phyloP scores from a whole-genome alignment of 1,140 invertebrate genomes.

The Listronotus bonariensis region DNA sequence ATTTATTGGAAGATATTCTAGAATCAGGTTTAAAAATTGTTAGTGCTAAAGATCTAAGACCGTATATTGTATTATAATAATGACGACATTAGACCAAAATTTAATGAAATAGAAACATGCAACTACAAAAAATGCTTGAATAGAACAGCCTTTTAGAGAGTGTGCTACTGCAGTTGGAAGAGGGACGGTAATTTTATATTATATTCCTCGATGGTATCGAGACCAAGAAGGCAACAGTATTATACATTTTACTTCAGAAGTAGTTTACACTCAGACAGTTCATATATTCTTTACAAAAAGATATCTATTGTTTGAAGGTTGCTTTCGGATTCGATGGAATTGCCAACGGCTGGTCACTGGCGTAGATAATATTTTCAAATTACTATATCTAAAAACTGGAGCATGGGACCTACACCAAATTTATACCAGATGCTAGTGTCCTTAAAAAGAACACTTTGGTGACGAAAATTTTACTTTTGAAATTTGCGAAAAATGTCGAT shows the following conservation, averaged over 20 bases:
- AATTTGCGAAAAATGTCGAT: too few species aligned
- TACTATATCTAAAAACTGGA: too few species aligned
- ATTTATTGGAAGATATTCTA: not conserved
- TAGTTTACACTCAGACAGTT: not conserved
- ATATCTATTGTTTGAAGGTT: not conserved
- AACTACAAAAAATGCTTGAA: not conserved
- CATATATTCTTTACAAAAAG: slow-evolving; percentile 4
- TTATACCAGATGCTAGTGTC: too few species aligned
- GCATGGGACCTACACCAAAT: too few species aligned
- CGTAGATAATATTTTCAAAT: too few species aligned
- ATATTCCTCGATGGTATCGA: not conserved
- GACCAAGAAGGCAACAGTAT: not conserved
- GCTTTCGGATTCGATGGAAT: too few species aligned
- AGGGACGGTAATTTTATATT: not conserved
- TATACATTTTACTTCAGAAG: not conserved
- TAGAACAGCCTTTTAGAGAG: not conserved
- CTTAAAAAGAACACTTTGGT: too few species aligned
- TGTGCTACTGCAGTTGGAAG: not conserved
- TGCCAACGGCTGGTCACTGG: not conserved
- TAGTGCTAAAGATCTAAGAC: not conserved
- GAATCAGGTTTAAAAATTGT: not conserved
- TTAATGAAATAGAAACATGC: not conserved
- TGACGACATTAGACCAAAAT: not conserved
- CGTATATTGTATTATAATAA: too few species aligned
- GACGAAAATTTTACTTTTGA: not conserved